Percentiles rank a stretch among this genome's conserved stretches.
phyloP scores from a whole-genome alignment of 2,888 invertebrate genomes.

The Diplazon laetatorius region DNA sequence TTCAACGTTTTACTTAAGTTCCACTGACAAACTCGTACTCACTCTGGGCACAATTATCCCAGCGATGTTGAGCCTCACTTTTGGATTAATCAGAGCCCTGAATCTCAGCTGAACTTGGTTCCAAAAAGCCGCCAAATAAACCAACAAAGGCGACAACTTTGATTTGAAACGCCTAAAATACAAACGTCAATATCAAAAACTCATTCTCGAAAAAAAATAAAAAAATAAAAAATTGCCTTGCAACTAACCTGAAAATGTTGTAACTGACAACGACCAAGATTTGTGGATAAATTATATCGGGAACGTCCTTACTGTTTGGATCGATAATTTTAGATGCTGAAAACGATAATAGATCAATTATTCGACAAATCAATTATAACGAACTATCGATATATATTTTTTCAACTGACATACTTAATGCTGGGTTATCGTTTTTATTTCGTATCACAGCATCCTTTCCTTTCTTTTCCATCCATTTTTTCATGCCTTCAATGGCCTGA shows the following conservation, averaged over 20 bases:
- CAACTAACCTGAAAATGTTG: constrained; percentile 35
- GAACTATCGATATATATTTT: background rate
- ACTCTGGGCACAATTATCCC: constrained; percentile 60
- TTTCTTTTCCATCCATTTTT: too few species aligned
- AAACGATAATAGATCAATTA: background rate
- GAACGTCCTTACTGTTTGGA: background rate
- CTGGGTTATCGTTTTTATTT: too few species aligned
- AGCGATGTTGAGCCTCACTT: constrained; percentile 63
- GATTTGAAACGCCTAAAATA: constrained; percentile 26
- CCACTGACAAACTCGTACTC: background rate
- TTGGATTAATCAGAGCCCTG: constrained; percentile 56
- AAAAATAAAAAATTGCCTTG: too few species aligned
- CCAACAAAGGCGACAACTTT: constrained; percentile 37
- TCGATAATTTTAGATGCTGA: constrained; percentile 14
- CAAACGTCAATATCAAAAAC: too few species aligned
- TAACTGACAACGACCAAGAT: constrained; percentile 56
- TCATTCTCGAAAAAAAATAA: too few species aligned
- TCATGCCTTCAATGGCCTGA: too few species aligned
- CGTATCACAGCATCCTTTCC: too few species aligned
- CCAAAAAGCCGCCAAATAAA: constrained; percentile 65
- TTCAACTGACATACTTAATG: too few species aligned
- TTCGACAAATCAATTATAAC: background rate
- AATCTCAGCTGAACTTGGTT: constrained; percentile 62
- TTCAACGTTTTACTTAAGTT: background rate
- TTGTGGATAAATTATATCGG: constrained; percentile 54